Base-by-base conservation (phyloP, 2,113 vertebrate species). In the Heterotilapia buettikoferi region DNA sequence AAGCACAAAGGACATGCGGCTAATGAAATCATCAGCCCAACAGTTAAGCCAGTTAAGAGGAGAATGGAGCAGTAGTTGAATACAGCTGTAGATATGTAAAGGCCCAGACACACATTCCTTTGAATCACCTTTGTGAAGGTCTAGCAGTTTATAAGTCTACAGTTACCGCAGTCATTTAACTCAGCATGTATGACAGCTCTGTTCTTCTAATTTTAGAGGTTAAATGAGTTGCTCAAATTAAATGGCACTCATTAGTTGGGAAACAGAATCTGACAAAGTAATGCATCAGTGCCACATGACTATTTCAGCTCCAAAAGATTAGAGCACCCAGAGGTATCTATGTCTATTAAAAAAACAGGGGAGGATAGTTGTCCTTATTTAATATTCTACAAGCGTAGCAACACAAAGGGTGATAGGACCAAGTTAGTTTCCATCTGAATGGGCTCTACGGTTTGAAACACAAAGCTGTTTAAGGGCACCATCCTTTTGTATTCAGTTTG, bases 21-120 rank as follows among this genome's bases (percentile, higher is more conserved):
- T 92, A 89, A 94, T 93, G 80, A 93, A 91, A 92, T 91, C 80
- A 87, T 19, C 63, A 81, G 82, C n/a, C 83, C 68, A 53, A 78
- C 40, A 80, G 85, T 85, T 81, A 80, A 88, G 68, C 50, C 59
- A 56, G 80, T 82, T 87, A 82, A 87, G 24, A 86, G 84, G 71
- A 90, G 86, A 92, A 89, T 76, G 26, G 45, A 89, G 85, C 71
- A 52, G 68, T 84, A 87, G 86, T 84, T 79, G 45, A 88, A 84
- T 83, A 56, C n/a, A 88, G 50, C 56, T 86, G 66, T 79, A 26
- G 54, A 82, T 78, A 52, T 10, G 61, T 31, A 66, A 63, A 82
- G 31, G 31, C 61, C 7, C 21, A 40, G 53, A 36, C 73, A 84
- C 45, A 83, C 80, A 81, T 40, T 68, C 43, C 45, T 57, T 66